Conservation (phyloP, 2,797 vertebrate species). For the Myoxocephalus aenaeus region DNA sequence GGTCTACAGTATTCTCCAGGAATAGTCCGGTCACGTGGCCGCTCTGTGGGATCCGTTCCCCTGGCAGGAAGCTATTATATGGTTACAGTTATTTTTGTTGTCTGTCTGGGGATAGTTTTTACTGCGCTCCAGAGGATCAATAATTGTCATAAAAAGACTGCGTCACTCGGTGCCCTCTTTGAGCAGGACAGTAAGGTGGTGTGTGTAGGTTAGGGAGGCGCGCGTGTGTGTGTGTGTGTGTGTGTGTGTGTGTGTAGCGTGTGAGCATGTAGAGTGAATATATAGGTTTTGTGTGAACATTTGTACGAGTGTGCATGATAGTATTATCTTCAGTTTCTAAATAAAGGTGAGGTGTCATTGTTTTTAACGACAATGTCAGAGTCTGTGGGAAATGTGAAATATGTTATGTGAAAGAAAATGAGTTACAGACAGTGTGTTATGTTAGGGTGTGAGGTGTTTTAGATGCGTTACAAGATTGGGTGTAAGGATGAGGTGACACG, state of each 20-base stretch:
- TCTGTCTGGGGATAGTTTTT: slow-evolving; percentile 97
- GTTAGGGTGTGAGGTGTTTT: slow-evolving; percentile 28
- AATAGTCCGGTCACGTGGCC: slow-evolving; percentile 85
- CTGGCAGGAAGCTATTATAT: slow-evolving; percentile 93
- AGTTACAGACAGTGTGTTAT: slow-evolving; percentile 17
- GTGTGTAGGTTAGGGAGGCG: slow-evolving; percentile 62
- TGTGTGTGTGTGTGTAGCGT: background rate
- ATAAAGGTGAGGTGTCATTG: slow-evolving; percentile 1
- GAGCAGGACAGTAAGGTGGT: slow-evolving; percentile 79
- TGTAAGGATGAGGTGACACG: background rate
- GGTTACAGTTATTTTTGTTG: slow-evolving; percentile 99
- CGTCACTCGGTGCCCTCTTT: slow-evolving; percentile 90
- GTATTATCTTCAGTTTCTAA: background rate
- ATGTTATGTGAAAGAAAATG: slow-evolving; percentile 39
- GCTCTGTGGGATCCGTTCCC: slow-evolving; percentile 95
- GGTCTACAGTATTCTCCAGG: slow-evolving; percentile 82
- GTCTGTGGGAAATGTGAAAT: slow-evolving; percentile 26
- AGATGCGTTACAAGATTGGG: slow-evolving; percentile 16
- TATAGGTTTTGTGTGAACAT: background rate
- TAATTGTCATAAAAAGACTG: slow-evolving; percentile 95
- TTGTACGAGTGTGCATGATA: background rate
- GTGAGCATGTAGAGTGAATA: background rate
- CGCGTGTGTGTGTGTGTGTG: slow-evolving; percentile 18
- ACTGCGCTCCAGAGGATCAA: slow-evolving; percentile 94
- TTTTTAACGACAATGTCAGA: background rate